Evolutionary conservation across 2,888 invertebrate species (phyloP).

Genomic region (Nomada ruficornis): DNA sequence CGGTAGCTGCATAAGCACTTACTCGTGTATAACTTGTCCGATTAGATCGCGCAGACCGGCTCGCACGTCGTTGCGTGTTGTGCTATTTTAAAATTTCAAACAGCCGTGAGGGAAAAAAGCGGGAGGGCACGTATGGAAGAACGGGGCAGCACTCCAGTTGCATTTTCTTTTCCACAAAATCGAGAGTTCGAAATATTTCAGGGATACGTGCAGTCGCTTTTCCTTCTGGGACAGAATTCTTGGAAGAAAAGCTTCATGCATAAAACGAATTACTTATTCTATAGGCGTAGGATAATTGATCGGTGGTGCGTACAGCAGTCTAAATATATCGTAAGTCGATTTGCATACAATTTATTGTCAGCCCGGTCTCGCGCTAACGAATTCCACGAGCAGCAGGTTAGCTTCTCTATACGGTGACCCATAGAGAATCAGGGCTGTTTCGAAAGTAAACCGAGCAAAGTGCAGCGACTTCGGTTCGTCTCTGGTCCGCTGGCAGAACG

Average conservation of each 20-base stretch:
- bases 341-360: constrained; percentile 38
- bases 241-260: neutral
- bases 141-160: too few relatives aligned
- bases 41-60: constrained; percentile 65
- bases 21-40: constrained; percentile 68
- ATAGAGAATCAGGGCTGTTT: constrained; percentile 4
- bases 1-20: constrained; percentile 66
- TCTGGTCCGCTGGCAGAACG: too few relatives aligned
- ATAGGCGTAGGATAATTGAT: constrained; percentile 25
- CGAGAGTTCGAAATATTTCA: neutral
- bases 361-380: neutral
- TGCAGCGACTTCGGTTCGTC: neutral
- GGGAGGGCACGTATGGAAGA: neutral
- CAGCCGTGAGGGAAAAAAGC: neutral
- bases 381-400: constrained; percentile 19
- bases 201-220: neutral
- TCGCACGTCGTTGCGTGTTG: constrained; percentile 43
- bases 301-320: neutral
- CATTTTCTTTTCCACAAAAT: neutral
- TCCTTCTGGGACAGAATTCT: neutral
- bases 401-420: neutral
- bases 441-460: neutral
- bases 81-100: constrained; percentile 49
- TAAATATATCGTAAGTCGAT: constrained; percentile 29
- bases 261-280: constrained; percentile 3